Conservation (phyloP, 2,888 invertebrate genomes). For the Actias luna region DNA sequence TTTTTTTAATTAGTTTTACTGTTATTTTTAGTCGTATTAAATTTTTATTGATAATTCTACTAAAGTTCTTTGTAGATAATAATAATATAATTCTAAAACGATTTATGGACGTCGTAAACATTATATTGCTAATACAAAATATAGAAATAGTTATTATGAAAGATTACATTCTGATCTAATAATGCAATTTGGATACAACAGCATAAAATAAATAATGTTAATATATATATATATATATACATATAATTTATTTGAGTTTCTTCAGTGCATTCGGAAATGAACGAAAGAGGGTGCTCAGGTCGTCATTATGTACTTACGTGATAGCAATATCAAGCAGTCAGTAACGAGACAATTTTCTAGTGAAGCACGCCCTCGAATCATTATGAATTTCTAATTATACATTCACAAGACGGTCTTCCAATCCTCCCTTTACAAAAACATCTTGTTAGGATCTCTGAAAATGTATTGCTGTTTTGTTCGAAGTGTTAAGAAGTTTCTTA, state of each 20-base stretch:
- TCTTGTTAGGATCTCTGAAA: constrained; percentile 25
- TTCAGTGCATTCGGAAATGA: constrained; percentile 28
- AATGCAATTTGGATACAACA: no score
- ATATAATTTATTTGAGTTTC: constrained; percentile 30
- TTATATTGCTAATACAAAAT: no score
- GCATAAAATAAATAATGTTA: no score
- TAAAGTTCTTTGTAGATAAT: no score
- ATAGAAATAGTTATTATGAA: no score
- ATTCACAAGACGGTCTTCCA: constrained; percentile 36
- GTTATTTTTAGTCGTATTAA: no score
- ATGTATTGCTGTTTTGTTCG: background rate
- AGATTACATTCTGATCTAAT: no score
- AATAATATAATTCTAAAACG: no score
- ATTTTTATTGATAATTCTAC: no score
- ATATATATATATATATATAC: no score
- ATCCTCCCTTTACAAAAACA: constrained; percentile 34
- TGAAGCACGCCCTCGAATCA: constrained; percentile 44
- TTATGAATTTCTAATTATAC: constrained; percentile 56
- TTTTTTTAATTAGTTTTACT: no score
- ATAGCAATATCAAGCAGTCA: constrained; percentile 43
- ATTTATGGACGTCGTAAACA: no score
- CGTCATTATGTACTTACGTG: constrained; percentile 55
- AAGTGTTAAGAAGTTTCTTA: background rate
- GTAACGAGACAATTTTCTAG: constrained; percentile 36
- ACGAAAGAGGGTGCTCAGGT: constrained; percentile 23